Percentiles rank a stretch among this genome's conserved stretches.
These are phyloP conservation scores for Siphlonurus alternatus DNA, from an alignment of 2,888 invertebrate species.

Conservation along the genomic window DNA sequence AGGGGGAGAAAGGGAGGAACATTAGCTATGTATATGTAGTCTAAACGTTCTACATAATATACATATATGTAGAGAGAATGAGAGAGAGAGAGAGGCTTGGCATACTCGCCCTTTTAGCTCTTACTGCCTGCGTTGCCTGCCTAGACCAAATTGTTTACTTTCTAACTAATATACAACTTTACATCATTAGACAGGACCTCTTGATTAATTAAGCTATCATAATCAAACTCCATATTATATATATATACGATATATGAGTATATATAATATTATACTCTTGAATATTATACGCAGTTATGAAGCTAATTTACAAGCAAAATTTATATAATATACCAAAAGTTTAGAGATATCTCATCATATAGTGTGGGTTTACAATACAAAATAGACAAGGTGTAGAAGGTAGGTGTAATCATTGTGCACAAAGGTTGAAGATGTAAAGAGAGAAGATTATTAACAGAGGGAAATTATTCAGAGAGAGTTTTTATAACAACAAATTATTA, in stretches of 20 bases:
- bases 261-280: no score
- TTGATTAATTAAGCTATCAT: slow-evolving; percentile 3
- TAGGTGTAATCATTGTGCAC: no score
- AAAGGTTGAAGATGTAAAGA: no score
- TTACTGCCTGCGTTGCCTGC: neutral
- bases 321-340: neutral
- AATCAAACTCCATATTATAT: neutral
- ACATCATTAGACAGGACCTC: neutral
- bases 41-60: no score
- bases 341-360: neutral
- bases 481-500: no score
- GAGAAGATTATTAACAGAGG: no score
- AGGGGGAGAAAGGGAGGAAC: neutral
- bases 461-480: no score
- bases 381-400: no score
- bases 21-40: neutral
- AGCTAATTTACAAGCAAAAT: neutral
- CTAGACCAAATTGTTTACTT: neutral
- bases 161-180: neutral
- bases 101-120: neutral
- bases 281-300: no score
- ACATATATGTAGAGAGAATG: neutral
- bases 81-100: neutral
- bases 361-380: neutral
- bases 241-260: neutral